Conservation (phyloP, 2,113 vertebrate species). For the Noturus placidus region DNA sequence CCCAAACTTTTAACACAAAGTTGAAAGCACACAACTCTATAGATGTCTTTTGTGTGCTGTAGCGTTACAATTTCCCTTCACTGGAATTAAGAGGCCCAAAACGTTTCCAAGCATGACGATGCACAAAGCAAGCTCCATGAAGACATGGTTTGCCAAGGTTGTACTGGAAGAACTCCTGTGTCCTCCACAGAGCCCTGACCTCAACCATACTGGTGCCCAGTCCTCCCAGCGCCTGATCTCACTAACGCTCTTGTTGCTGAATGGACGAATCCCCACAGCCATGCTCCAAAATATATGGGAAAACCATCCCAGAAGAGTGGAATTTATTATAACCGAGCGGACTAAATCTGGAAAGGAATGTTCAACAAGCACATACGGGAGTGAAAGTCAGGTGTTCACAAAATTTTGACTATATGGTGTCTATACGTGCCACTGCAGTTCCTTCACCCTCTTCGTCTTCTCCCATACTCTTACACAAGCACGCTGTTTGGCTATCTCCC, state of each 20-base stretch:
- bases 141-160: background rate
- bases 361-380: background rate
- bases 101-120: background rate
- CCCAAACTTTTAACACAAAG: background rate
- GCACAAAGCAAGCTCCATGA: background rate
- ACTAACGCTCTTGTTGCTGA: background rate
- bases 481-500: background rate
- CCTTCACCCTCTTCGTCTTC: background rate
- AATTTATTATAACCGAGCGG: too few species aligned
- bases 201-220: background rate
- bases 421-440: background rate
- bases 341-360: background rate
- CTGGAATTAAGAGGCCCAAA: background rate
- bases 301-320: background rate
- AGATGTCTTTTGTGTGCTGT: background rate
- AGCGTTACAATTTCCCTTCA: background rate
- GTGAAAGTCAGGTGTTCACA: background rate
- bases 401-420: background rate
- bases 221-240: background rate
- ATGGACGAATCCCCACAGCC: background rate
- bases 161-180: background rate
- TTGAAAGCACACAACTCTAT: background rate
- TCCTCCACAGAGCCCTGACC: background rate
- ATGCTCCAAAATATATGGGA: background rate
- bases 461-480: background rate